These are phyloP conservation scores for Halotydeus destructor DNA, from an alignment of 1,140 invertebrate species.

Conservation along the genomic window DNA sequence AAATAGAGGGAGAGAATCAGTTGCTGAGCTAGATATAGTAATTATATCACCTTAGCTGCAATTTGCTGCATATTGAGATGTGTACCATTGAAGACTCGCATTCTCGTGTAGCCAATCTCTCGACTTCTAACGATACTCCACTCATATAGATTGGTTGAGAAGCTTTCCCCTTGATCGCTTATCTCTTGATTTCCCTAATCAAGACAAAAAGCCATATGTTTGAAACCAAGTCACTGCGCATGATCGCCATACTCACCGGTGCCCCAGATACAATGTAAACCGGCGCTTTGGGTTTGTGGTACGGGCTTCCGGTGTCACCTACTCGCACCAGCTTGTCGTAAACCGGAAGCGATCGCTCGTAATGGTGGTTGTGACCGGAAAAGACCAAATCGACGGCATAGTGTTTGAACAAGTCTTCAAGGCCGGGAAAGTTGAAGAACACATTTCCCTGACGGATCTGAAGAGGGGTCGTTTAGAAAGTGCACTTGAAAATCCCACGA, in stretches of 20 bases:
- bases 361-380: constrained; percentile 89
- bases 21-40: too few species aligned
- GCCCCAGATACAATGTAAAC: constrained; percentile 68
- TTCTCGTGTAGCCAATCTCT: constrained; percentile 80
- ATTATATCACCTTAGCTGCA: constrained; percentile 37
- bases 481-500: too few species aligned
- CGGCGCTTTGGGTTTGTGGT: constrained; percentile 54
- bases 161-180: constrained; percentile 33
- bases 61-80: constrained; percentile 80
- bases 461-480: neutral
- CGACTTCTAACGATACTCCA: constrained; percentile 67
- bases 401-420: constrained; percentile 67
- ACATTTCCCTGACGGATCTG: constrained; percentile 16
- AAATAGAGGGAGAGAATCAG: neutral
- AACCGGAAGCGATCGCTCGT: constrained; percentile 77
- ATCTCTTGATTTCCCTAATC: constrained; percentile 5
- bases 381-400: constrained; percentile 75
- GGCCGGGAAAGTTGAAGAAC: constrained; percentile 22
- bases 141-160: constrained; percentile 27
- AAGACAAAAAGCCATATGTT: too few species aligned
- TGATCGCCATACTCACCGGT: constrained; percentile 10
- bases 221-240: too few species aligned
- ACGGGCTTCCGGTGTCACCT: constrained; percentile 24
- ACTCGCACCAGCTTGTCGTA: constrained; percentile 48
- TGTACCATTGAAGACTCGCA: constrained; percentile 54